phyloP scores from a whole-genome alignment of 23 tunicate genomes.

The Pegea sp. region DNA sequence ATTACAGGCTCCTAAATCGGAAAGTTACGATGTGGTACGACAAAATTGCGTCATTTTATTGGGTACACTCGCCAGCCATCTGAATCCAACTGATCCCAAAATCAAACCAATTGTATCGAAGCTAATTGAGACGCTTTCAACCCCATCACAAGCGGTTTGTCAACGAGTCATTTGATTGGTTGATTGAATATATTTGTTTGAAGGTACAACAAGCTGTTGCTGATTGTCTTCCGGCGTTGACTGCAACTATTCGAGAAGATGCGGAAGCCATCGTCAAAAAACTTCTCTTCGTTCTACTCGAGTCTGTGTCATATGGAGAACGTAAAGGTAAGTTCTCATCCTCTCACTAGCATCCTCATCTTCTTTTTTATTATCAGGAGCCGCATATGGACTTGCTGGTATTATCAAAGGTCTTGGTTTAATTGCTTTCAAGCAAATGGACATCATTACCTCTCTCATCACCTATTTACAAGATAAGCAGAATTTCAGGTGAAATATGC shows the following conservation, averaged over 20 bases:
- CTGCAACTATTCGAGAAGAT: conserved; percentile 64
- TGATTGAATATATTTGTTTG: neutral
- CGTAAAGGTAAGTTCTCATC: conserved; percentile 34
- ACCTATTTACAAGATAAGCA: conserved; percentile 90
- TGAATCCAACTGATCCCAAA: conserved; percentile 62
- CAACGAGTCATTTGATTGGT: neutral
- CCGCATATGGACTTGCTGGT: conserved; percentile 93
- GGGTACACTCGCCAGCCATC: conserved; percentile 86
- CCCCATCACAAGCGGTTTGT: conserved; percentile 81
- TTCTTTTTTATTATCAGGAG: conserved; percentile 26
- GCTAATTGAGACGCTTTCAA: conserved; percentile 67
- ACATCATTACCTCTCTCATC: conserved; percentile 51
- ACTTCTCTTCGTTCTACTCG: conserved; percentile 34
- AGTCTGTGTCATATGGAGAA: conserved; percentile 87
- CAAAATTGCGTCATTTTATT: conserved; percentile 73
- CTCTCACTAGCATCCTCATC: neutral
- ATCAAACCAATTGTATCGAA: conserved; percentile 87
- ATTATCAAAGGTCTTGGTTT: conserved; percentile 95
- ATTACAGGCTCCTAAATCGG: conserved; percentile 53
- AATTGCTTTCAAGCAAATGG: conserved; percentile 73
- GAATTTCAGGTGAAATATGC: conserved; percentile 20
- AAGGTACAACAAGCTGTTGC: conserved; percentile 97
- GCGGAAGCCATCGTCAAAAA: conserved; percentile 65
- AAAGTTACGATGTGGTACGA: conserved; percentile 41
- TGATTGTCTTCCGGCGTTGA: conserved; percentile 81